Conservation (phyloP, 2,113 vertebrate species). For the Dasyprocta punctata region DNA sequence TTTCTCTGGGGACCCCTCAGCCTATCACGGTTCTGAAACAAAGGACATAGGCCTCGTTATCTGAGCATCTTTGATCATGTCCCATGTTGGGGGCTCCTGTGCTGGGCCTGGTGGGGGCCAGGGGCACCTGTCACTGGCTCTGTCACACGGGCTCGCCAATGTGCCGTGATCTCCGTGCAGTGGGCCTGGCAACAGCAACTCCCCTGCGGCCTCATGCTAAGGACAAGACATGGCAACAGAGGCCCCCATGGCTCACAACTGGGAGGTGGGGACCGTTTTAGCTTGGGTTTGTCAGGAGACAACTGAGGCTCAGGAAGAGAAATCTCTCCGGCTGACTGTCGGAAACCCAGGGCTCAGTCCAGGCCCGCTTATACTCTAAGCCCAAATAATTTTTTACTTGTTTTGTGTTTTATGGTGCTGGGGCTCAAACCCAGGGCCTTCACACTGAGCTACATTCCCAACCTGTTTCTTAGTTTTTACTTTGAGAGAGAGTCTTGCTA, state of each 20-base stretch:
- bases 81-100: neutral
- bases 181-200: accelerated
- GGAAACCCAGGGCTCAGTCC: neutral
- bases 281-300: neutral
- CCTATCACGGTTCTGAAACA: neutral
- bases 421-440: neutral
- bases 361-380: accelerated
- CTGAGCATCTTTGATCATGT: neutral
- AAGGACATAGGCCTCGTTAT: accelerated
- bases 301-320: neutral
- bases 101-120: neutral
- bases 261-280: neutral
- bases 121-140: neutral
- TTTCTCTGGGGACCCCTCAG: neutral
- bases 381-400: neutral
- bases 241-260: too few relatives aligned
- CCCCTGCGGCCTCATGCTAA: accelerated
- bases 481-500: neutral
- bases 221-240: accelerated
- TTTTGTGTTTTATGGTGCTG: neutral
- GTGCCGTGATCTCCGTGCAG: accelerated
- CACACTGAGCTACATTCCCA: neutral
- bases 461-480: neutral
- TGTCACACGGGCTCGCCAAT: neutral
- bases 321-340: accelerated